Conservation (phyloP, 2,888 invertebrate genomes). For the Ennomos quercinarius region DNA sequence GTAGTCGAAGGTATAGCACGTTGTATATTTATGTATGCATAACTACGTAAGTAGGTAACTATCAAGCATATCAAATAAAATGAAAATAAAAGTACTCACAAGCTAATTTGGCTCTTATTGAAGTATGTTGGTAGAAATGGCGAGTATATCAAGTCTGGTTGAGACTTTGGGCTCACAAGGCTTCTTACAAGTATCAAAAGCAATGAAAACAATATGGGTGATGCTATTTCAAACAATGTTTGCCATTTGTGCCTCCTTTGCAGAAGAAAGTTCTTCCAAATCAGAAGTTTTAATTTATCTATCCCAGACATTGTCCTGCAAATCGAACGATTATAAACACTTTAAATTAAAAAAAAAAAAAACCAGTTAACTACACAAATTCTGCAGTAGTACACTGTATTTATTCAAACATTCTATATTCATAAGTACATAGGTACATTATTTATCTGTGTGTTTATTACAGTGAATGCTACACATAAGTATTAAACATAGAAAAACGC, state of each 20-base stretch:
- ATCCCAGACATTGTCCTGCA: slow-evolving; percentile 66
- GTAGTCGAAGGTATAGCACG: too few species aligned
- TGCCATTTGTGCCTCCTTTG: slow-evolving; percentile 91
- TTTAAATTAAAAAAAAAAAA: background rate
- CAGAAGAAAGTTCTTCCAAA: slow-evolving; percentile 94
- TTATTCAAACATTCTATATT: too few species aligned
- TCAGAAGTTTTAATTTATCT: slow-evolving; percentile 88
- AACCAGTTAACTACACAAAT: background rate
- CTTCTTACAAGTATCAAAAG: slow-evolving; percentile 90
- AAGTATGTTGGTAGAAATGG: slow-evolving; percentile 74
- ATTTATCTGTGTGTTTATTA: too few species aligned
- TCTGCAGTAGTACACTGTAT: too few species aligned
- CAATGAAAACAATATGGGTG: slow-evolving; percentile 89
- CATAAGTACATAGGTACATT: too few species aligned
- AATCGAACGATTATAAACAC: background rate
- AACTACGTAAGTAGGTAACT: too few species aligned
- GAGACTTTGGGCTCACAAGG: slow-evolving; percentile 86
- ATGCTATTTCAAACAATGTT: slow-evolving; percentile 89
- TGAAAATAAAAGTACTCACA: slow-evolving; percentile 62
- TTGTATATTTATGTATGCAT: too few species aligned
- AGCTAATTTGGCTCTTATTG: slow-evolving; percentile 63
- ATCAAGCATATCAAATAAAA: background rate
- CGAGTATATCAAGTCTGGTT: slow-evolving; percentile 63
- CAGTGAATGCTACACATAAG: too few species aligned
- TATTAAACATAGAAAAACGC: too few species aligned